Evolutionary conservation across 1,140 invertebrate species (phyloP), one percentile per base, ranked within the genome.

Genomic region (Calephelis virginiensis): DNA sequence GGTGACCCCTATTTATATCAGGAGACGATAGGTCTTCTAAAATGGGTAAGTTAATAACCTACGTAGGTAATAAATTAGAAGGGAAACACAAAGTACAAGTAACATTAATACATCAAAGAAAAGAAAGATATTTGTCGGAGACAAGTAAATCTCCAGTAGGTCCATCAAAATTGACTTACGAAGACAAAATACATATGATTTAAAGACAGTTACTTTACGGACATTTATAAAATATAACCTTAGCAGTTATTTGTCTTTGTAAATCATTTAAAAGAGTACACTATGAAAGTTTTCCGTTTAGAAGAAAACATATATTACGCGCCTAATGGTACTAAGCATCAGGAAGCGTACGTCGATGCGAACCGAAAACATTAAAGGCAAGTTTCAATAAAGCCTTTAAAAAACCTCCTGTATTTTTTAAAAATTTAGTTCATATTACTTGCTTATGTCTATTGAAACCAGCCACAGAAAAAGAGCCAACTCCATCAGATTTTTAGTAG

Each of bases 251-350:
- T 64, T 75, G 71, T 83, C 75, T 70, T 71, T 78, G 79, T 78
- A 69, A 75, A 82, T 81, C 81, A 78, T 80, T 77, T 75, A 66
- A 75, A 67, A 75, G 69, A 82, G 12, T 72, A 82, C 66, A 80
- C 76, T 80, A 74, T 80, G 74, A 77, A 86, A 84, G 78, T 78
- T 77, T 78, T 81, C 78, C 75, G 77, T 81, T 77, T 65, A 85
- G 82, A 91, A 89, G 83, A 89, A 88, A 85, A 91, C 89, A 91
- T 91, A 89, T 87, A 91, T 91, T 91, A 91, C 86, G 84, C 86
- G 88, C 86, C 89, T 89, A 89, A 80, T 76, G 81, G 80, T 91
- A 91, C 86, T 86, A 89, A 91, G 88, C 86, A 76, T 81, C 80
- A 82, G 84, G 77, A 90, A 89, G 89, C 89, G 70, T 71, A 90